phyloP scores from a whole-genome alignment of 2,888 invertebrate genomes.

The Oscheius onirici region DNA sequence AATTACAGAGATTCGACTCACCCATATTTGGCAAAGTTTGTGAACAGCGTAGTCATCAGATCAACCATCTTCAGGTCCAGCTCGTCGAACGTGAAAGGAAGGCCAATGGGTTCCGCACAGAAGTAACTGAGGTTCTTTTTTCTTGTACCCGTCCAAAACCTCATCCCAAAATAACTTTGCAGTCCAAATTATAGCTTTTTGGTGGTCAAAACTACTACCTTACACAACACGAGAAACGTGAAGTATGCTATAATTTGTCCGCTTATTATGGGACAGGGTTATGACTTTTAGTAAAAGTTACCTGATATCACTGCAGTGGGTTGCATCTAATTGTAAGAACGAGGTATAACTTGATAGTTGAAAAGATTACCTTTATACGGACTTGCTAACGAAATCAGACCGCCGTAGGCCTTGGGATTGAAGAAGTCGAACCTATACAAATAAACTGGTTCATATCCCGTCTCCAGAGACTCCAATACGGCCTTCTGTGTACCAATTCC shows the following conservation, averaged over 20 bases:
- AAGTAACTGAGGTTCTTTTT: too few species aligned
- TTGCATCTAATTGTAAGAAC: slow-evolving; percentile 37
- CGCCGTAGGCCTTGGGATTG: slow-evolving; percentile 34
- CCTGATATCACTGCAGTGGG: slow-evolving; percentile 54
- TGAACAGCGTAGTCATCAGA: slow-evolving; percentile 13
- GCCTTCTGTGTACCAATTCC: slow-evolving; percentile 11
- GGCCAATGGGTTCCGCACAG: slow-evolving; percentile 48
- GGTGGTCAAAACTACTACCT: too few species aligned
- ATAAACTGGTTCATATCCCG: slow-evolving; percentile 22
- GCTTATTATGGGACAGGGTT: too few species aligned
- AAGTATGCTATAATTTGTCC: too few species aligned
- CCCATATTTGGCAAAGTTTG: slow-evolving; percentile 33
- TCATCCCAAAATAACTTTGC: too few species aligned
- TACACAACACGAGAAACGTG: too few species aligned
- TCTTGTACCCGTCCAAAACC: too few species aligned
- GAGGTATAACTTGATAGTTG: background rate
- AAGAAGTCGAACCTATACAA: slow-evolving; percentile 33
- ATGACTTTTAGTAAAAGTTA: too few species aligned
- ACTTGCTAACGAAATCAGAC: background rate
- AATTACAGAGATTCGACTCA: background rate
- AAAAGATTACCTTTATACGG: slow-evolving; percentile 24
- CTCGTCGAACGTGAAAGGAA: slow-evolving; percentile 12
- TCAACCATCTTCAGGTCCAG: slow-evolving; percentile 26
- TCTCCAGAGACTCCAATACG: slow-evolving; percentile 10
- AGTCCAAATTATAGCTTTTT: too few species aligned